Evolutionary conservation across 2,888 invertebrate species (phyloP).

Genomic region (Agriotes lineatus): DNA sequence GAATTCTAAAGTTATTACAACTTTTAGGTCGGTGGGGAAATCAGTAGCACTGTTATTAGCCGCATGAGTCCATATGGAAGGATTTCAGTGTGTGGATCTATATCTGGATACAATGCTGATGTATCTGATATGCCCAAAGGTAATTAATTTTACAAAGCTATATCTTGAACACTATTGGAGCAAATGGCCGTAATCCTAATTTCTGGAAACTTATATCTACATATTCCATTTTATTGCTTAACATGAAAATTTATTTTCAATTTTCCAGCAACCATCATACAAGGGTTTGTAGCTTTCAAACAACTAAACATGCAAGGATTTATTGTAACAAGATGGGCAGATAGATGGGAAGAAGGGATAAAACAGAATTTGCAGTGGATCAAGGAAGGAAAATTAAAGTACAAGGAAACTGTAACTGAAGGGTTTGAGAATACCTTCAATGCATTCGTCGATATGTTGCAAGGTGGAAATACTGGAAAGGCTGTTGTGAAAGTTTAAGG

Average conservation of each 20-base stretch:
- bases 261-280: conserved; percentile 66
- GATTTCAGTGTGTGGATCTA: conserved; percentile 76
- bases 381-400: conserved; percentile 76
- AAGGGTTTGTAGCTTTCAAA: conserved; percentile 70
- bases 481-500: conserved; percentile 72
- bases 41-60: conserved; percentile 71
- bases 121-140: neutral
- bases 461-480: conserved; percentile 79
- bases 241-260: no score
- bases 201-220: no score
- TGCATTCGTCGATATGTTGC: conserved; percentile 73
- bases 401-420: conserved; percentile 75
- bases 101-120: conserved; percentile 68
- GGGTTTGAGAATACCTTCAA: conserved; percentile 82
- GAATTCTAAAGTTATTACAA: neutral
- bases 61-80: conserved; percentile 75
- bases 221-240: no score
- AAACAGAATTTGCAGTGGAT: conserved; percentile 73
- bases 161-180: no score
- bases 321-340: conserved; percentile 68
- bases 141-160: neutral
- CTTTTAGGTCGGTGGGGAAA: no score
- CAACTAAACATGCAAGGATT: conserved; percentile 77
- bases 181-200: no score
- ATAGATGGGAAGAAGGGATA: conserved; percentile 74